Evolutionary conservation across 2,888 invertebrate species (phyloP).

Genomic region (Pollenia griseotomentosa): DNA sequence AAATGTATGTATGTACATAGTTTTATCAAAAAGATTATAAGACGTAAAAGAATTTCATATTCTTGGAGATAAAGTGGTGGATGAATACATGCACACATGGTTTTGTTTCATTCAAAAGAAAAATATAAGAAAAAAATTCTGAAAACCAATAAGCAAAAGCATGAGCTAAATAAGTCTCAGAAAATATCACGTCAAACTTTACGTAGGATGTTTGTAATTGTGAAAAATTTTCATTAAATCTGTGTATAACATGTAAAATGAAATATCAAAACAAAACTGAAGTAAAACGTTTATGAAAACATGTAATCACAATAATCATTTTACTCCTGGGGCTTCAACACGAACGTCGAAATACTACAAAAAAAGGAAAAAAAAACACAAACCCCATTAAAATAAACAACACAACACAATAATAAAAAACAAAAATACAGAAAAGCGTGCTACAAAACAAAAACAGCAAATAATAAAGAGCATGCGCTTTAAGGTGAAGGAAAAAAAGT

Average conservation of each 20-base stretch:
- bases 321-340: conserved; percentile 38
- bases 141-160: background rate
- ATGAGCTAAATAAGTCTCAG: background rate
- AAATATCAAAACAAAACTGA: conserved; percentile 27
- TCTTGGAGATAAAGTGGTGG: background rate
- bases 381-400: background rate
- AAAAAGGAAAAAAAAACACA: background rate
- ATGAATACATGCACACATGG: conserved; percentile 1
- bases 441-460: conserved; percentile 28
- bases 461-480: conserved; percentile 51
- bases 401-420: conserved; percentile 10
- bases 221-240: background rate
- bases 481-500: background rate
- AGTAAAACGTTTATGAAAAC: conserved; percentile 9
- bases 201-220: background rate
- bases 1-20: too few species aligned
- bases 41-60: too few species aligned
- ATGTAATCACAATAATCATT: conserved; percentile 22
- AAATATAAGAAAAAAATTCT: conserved; percentile 1
- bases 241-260: background rate
- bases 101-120: background rate
- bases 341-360: background rate
- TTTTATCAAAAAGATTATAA: too few species aligned
- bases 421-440: conserved; percentile 6
- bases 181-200: background rate